Evolutionary conservation across 2,113 vertebrate species (phyloP), one percentile per base, ranked within the genome.

Genomic region (Cephalopterus ornatus): DNA sequence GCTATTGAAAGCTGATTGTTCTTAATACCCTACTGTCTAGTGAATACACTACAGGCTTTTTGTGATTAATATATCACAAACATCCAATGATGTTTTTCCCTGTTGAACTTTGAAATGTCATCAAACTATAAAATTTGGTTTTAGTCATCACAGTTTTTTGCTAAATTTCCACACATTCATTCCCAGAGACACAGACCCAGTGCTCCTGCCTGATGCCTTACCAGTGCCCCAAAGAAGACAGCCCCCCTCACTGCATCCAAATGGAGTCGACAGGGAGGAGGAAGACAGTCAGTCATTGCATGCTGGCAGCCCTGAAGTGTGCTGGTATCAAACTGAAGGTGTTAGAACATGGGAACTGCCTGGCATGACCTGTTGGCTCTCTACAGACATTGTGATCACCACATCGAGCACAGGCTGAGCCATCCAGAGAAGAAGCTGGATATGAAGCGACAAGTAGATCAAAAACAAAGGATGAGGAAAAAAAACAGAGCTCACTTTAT

Each of bases 131-230:
- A 81, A 61, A 78, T n/a, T 39, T 19, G 8, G 2, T 23, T 83
- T 83, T 32, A 72, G 33, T 79, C 14, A 80, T 49, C 13, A 30
- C 10, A 52, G 75, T 86, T 68, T 68, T 8, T 20, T 74, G 19
- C 75, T 95, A 68, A 88, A 91, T 88, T 41, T 83, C 33, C 35
- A 46, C 20, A 22, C 0, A 0, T 95, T 88, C 27, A 14, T 95
- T 87, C 19, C 23, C 78, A 97, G 97, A 89, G 47, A 70, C 63
- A 5, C 80, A 66, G 74, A 94, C 59, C 27, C 91, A 66, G 24
- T 98, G 98, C 39, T 42, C 58, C 83, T 98, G 98, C 89, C 80
- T 98, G n/a, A 59, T 98, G 78, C 98, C 98, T 35, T 76, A 92
- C 37, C 97, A 97, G 75, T 98, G 98, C 41, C 79, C 94, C 35